Percentiles rank a stretch among this genome's conserved stretches.
These are phyloP conservation scores for Imbricaverruca yamaguchii DNA, from an alignment of 2,888 invertebrate genomes.

Conservation along the genomic window DNA sequence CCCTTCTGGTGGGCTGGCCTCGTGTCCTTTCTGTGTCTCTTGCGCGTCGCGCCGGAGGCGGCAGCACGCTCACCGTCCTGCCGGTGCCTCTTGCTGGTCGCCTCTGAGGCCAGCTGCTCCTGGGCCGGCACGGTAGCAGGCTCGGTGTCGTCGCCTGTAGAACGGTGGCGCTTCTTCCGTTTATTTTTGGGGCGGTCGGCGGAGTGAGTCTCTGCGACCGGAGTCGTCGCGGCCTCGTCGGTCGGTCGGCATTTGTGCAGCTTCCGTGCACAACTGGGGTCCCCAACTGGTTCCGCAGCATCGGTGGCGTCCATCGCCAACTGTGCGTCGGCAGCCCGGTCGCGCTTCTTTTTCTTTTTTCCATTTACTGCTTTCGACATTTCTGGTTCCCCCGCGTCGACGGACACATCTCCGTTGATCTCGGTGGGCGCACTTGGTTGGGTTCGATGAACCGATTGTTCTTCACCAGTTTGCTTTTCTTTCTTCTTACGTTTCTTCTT, in stretches of 20 bases:
- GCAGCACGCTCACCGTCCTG: background rate
- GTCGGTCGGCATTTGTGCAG: too few species aligned
- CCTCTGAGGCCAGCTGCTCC: background rate
- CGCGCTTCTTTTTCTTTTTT: background rate
- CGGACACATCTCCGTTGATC: too few species aligned
- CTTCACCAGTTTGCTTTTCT: background rate
- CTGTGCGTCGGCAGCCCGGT: too few species aligned
- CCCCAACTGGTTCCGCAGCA: too few species aligned
- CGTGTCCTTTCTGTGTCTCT: background rate
- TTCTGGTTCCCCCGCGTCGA: too few species aligned
- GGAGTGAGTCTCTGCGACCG: too few species aligned
- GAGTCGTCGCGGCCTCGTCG: too few species aligned
- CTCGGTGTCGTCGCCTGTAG: background rate
- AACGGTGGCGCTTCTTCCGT: background rate
- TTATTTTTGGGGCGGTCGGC: background rate
- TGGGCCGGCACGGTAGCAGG: background rate
- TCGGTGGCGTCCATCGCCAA: too few species aligned
- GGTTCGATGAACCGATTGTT: too few species aligned
- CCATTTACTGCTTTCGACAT: too few species aligned
- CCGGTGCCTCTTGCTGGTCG: background rate
- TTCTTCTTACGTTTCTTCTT: slow-evolving; percentile 18
- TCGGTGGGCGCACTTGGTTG: too few species aligned
- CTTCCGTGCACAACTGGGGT: too few species aligned
- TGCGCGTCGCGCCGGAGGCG: background rate
- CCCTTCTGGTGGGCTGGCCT: background rate